A percentile compares a stretch with the other conserved stretches of the same genome.
Evolutionary conservation across 1,140 invertebrate species (phyloP).

Genomic region (Charaxes varanes): DNA sequence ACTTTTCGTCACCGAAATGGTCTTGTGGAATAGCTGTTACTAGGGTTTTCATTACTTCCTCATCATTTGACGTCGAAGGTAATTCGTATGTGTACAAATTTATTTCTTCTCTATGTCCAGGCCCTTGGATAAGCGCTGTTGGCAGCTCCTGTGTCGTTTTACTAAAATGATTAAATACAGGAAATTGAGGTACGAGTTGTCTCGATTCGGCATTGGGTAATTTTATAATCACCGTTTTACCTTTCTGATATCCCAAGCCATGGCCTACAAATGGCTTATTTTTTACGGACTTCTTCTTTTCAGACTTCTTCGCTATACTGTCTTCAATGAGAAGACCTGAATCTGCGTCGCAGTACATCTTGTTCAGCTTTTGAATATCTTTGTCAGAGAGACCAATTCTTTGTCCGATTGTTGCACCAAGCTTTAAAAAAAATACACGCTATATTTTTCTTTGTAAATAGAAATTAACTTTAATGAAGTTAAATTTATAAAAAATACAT

Average conservation of each 20-base stretch:
- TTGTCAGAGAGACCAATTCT: conserved; percentile 79
- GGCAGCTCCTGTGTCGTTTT: conserved; percentile 47
- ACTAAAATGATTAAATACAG: conserved; percentile 65
- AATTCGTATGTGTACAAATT: conserved; percentile 1
- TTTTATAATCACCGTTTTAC: conserved; percentile 65
- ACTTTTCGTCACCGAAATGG: conserved; percentile 1
- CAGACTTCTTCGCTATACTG: conserved; percentile 20
- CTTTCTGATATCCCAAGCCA: conserved; percentile 65
- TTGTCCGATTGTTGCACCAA: conserved; percentile 75
- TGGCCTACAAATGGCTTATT: conserved; percentile 61
- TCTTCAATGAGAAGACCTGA: conserved; percentile 27
- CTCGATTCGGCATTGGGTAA: conserved; percentile 44
- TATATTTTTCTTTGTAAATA: background rate
- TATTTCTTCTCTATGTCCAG: conserved; percentile 34
- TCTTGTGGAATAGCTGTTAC: background rate
- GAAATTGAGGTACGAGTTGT: conserved; percentile 42
- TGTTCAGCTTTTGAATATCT: conserved; percentile 78
- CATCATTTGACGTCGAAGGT: background rate
- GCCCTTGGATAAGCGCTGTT: conserved; percentile 32
- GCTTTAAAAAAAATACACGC: conserved; percentile 31
- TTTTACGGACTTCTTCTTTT: conserved; percentile 40
- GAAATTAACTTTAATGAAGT: no score
- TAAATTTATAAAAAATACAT: no score
- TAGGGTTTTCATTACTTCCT: conserved; percentile 7
- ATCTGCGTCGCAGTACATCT: conserved; percentile 77